Base-by-base conservation (phyloP, 2,797 vertebrate genomes). In the Neomorphus geoffroyi region DNA sequence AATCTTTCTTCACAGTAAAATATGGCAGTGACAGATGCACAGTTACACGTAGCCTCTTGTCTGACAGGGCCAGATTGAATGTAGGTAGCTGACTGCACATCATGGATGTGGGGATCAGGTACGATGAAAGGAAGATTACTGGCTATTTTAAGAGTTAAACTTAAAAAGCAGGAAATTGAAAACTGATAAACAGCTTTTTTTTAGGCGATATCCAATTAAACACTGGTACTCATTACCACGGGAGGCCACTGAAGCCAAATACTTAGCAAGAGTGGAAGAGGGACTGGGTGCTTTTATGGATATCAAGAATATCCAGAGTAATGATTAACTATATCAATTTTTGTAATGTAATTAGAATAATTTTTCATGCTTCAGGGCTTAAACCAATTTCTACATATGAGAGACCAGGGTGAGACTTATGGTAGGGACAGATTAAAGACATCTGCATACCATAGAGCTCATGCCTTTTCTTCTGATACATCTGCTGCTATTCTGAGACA, bases 281-380 rank as follows among this genome's bases (percentile, higher is more conserved):
- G 53, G 57, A 28, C 61, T 7, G 54, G 88, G n/a, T 27, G 18
- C 33, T 56, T 24, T 10, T 11, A 4, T 33, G 58, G 80, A 4
- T 75, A 75, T 43, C 69, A 48, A 66, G 65, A 71, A 33, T 35
- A 80, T 18, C 41, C 92, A 86, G 41, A 71, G 57, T 10, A 35
- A 62, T 77, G 80, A 86, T 62, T 72, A 64, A 73, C 60, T 78
- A 5, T 43, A 73, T 62, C 70, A 24, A 48, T 79, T 60, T 81
- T 32, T 53, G 18, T 79, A 62, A 81, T 26, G 64, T 32, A 81
- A 81, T 95, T 80, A 64, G 70, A 92, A 80, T 58, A 86, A 93
- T 86, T 91, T 88, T 84, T 93, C 62, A 73, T 84, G 94, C 86
- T 86, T 92, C 77, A 48, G 33, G 65, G 82, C n/a, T 92, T 88